These are phyloP conservation scores for Lepidurus couesii DNA, from an alignment of 1,140 invertebrate genomes.

Conservation along the genomic window DNA sequence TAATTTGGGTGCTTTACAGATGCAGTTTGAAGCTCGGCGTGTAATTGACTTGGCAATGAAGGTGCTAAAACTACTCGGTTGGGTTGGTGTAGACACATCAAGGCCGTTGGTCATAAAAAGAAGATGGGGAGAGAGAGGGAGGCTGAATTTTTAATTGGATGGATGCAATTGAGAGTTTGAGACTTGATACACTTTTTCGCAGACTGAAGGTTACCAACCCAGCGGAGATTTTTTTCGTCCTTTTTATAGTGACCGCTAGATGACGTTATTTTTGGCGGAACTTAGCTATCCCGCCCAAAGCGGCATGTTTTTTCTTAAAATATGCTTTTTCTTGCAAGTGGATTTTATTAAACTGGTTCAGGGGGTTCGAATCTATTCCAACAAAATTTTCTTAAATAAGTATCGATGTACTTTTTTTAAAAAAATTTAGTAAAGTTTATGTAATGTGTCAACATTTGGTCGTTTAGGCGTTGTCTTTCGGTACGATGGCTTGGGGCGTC, in stretches of 20 bases:
- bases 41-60: too few relatives aligned
- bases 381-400: neutral
- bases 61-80: too few relatives aligned
- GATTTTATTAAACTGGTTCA: neutral
- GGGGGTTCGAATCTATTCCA: neutral
- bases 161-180: neutral
- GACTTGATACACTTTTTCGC: neutral
- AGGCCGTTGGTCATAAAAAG: neutral
- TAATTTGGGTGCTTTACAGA: too few relatives aligned
- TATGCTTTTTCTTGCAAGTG: neutral
- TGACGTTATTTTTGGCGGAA: neutral
- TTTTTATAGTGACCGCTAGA: neutral
- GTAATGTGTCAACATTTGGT: neutral
- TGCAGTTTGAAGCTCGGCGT: too few relatives aligned
- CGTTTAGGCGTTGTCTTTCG: neutral
- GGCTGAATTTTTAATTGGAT: neutral
- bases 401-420: neutral
- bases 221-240: neutral
- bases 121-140: neutral
- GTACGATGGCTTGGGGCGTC: neutral
- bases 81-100: neutral
- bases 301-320: neutral
- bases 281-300: neutral
- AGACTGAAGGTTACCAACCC: neutral
- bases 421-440: too few relatives aligned